Base-by-base conservation (phyloP, 2,797 vertebrate genomes). In the Oreochromis mossambicus region DNA sequence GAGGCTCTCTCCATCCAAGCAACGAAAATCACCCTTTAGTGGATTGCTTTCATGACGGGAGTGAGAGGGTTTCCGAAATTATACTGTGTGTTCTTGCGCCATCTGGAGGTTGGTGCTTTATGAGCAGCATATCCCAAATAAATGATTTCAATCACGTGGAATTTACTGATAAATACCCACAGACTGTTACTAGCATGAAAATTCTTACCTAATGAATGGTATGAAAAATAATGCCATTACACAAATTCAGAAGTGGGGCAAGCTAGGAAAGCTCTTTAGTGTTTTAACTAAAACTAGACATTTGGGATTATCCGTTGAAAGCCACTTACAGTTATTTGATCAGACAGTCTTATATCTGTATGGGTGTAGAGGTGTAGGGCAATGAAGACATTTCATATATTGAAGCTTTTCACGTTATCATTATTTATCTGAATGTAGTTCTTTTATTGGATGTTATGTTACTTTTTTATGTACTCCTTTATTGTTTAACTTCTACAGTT, bases 21-120 rank as follows among this genome's bases (percentile, higher is more conserved):
- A 38, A 13, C 8, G 3, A 1, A 34, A 36, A 32, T 21, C 43
- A 6, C 15, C 5, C 15, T 24, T 73, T n/a, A 8, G 21, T 56
- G 52, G 3, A 4, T 17, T 21, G 11, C 15, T 15, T 11, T 5
- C 51, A 73, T 3, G 11, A 48, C 10, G 48, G 1, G 66, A 79
- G 26, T 9, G 8, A 51, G 56, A 15, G 3, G 14, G 3, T 55
- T 15, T 14, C n/a, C 17, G n/a, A 34, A 50, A 12, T 5, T 8
- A 94, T 89, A 80, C n/a, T 1, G 78, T 78, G 90, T 94, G 70
- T 90, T 93, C 41, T 87, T 81, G 81, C 88, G 94, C 92, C 96
- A 95, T 91, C 96, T 95, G 91, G 93, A 87, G 96, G 92, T 29
- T 14, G 36, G 9, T 2, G 76, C 19, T 13, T 4, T 7, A 70